Conservation (phyloP, 2,888 invertebrate species). For the Abscondita cerata region DNA sequence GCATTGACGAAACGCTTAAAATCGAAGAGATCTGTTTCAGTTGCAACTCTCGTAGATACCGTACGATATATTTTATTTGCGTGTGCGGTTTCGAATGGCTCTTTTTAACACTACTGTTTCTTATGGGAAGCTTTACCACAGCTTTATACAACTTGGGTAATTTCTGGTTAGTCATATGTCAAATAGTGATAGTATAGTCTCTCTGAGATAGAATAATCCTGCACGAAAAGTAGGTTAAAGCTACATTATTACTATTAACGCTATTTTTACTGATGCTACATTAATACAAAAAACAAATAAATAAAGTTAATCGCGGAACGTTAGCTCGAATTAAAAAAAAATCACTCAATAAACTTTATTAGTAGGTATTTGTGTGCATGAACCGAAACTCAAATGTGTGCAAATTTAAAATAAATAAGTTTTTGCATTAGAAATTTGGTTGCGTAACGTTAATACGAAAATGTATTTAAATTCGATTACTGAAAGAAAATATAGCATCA, state of each 20-base stretch:
- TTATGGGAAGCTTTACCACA: constrained; percentile 12
- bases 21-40: constrained; percentile 32
- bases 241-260: constrained; percentile 1
- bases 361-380: too few species aligned
- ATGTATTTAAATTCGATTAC: too few species aligned
- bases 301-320: too few species aligned
- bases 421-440: too few species aligned
- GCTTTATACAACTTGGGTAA: constrained; percentile 11
- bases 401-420: too few species aligned
- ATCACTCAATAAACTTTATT: too few species aligned
- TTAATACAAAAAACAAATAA: too few species aligned
- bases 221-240: constrained; percentile 13
- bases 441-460: too few species aligned
- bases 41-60: constrained; percentile 24
- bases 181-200: constrained; percentile 13
- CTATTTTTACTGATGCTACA: constrained; percentile 5
- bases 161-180: constrained; percentile 13
- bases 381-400: too few species aligned
- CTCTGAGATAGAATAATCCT: constrained; percentile 8
- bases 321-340: too few species aligned
- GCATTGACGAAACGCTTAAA: constrained; percentile 18
- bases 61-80: constrained; percentile 5
- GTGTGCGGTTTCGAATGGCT: constrained; percentile 12
- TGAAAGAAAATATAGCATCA: too few species aligned
- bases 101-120: constrained; percentile 7